Evolutionary conservation across 2,113 vertebrate species (phyloP).

Genomic region (Apus apus): DNA sequence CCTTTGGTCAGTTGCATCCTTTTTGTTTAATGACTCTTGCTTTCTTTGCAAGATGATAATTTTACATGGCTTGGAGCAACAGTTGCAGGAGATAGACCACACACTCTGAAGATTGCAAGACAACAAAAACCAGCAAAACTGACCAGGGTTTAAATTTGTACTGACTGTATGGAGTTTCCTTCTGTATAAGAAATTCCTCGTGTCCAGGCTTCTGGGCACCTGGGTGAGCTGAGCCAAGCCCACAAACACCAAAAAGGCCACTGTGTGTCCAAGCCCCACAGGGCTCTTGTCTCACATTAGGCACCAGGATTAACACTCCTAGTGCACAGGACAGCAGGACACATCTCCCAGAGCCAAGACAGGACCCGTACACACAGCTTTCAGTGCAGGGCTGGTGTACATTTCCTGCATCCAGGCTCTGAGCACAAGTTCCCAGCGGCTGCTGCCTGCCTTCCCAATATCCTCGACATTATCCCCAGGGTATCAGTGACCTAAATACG

Average conservation of each 20-base stretch:
- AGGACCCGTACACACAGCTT: fast-evolving
- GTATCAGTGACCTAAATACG: slow-evolving; percentile 33
- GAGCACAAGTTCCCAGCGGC: neutral
- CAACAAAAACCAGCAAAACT: neutral
- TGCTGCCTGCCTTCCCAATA: neutral
- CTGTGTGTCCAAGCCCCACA: neutral
- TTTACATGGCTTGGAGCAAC: neutral
- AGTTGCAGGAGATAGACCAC: neutral
- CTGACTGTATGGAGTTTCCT: neutral
- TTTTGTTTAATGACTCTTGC: neutral
- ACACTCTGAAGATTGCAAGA: neutral
- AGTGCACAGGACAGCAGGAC: neutral
- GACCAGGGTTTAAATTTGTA: neutral
- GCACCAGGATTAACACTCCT: neutral
- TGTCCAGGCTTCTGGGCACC: neutral
- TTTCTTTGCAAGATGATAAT: neutral
- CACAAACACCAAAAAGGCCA: fast-evolving
- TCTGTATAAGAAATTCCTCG: neutral
- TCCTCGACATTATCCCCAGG: neutral
- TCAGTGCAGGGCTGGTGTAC: neutral
- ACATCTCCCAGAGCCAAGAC: neutral
- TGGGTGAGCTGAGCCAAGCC: neutral
- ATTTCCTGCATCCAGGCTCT: fast-evolving
- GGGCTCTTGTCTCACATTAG: neutral
- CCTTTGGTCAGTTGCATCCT: neutral